phyloP scores from a whole-genome alignment of 2,888 invertebrate species.

The Tenthredo amoena region DNA sequence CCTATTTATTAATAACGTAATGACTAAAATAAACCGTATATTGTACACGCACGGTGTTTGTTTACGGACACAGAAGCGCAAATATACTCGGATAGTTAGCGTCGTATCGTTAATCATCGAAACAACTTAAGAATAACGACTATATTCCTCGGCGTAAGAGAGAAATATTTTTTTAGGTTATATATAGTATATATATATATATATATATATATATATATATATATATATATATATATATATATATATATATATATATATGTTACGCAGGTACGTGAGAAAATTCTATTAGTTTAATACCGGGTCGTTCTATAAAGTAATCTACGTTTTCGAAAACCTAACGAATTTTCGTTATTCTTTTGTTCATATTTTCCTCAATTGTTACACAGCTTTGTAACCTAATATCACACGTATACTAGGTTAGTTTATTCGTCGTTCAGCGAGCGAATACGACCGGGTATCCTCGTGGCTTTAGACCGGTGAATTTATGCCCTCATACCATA shows the following conservation, averaged over 20 bases:
- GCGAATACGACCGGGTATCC: neutral
- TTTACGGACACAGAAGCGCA: slow-evolving; percentile 45
- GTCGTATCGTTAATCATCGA: slow-evolving; percentile 16
- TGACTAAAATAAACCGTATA: slow-evolving; percentile 38
- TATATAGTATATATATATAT: too few species aligned
- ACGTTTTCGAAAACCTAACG: neutral
- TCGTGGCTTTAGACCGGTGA: neutral
- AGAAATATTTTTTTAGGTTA: neutral
- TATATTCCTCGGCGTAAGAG: neutral
- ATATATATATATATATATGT: too few species aligned
- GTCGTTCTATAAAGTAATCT: neutral
- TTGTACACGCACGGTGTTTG: neutral
- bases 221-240: too few species aligned
- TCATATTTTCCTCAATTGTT: neutral
- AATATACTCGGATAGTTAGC: slow-evolving; percentile 41
- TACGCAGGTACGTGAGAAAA: neutral
- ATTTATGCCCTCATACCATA: neutral
- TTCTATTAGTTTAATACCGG: neutral
- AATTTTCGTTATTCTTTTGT: neutral
- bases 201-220: too few species aligned
- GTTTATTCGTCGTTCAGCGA: neutral
- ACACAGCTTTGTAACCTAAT: neutral
- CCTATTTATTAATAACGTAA: neutral
- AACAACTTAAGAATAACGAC: slow-evolving; percentile 49
- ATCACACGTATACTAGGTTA: neutral